Percentiles rank a stretch among this genome's conserved stretches.
Evolutionary conservation across 2,113 vertebrate genomes (phyloP).

Genomic region (Tonatia bakeri): DNA sequence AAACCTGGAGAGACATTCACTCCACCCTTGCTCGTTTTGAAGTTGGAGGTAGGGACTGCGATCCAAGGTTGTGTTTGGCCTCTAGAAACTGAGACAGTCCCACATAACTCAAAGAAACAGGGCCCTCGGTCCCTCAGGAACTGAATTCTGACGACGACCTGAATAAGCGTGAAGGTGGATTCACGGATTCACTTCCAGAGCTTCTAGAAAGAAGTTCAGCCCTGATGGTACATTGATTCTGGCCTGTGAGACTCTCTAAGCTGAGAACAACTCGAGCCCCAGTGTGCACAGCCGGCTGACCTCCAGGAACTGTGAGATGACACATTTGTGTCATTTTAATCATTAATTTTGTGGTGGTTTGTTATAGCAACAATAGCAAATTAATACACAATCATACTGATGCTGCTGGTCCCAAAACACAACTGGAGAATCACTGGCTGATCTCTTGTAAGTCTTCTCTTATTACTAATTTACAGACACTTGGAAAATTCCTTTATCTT

Average conservation of each 20-base stretch:
- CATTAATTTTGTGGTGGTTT: not conserved
- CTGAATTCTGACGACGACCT: not conserved
- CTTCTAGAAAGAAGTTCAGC: not conserved
- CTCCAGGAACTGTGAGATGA: not conserved
- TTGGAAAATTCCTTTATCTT: not conserved
- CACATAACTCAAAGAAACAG: not conserved
- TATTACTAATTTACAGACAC: not conserved
- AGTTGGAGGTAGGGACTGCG: not conserved
- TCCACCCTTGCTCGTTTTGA: not conserved
- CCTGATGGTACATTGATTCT: not conserved
- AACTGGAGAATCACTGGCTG: not conserved
- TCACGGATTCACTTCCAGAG: not conserved
- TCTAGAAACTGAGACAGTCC: not conserved
- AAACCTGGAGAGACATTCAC: not conserved
- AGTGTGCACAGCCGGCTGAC: not conserved
- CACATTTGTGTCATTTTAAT: not conserved
- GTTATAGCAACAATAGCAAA: not conserved
- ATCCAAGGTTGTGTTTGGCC: not conserved
- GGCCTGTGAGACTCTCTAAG: not conserved
- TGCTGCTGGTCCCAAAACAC: not conserved
- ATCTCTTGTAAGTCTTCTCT: not conserved
- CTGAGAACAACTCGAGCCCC: not conserved
- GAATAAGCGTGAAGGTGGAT: not conserved
- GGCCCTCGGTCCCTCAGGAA: not conserved
- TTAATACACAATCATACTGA: not conserved